Evolutionary conservation across 2,113 vertebrate genomes (phyloP).

Genomic region (Fulmarus glacialis): DNA sequence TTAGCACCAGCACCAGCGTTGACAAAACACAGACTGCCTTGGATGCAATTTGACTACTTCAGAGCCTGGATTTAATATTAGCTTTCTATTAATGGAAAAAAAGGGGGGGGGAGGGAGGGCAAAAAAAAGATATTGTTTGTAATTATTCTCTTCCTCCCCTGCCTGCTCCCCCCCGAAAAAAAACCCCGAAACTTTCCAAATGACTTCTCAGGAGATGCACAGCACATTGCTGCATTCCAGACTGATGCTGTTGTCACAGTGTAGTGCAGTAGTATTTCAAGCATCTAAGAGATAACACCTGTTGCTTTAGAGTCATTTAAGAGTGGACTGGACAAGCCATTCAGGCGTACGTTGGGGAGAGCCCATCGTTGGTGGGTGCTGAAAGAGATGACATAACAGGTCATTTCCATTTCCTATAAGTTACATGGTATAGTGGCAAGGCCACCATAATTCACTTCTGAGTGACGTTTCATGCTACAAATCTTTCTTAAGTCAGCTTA

Average conservation of each 20-base stretch:
- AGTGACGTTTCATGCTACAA: background rate
- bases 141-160: background rate
- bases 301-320: background rate
- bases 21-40: slow-evolving; percentile 3
- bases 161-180: too few relatives aligned
- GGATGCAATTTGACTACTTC: background rate
- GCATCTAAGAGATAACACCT: background rate
- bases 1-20: background rate
- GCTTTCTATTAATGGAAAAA: background rate
- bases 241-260: background rate
- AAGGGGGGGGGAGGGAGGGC: background rate
- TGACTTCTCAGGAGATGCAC: background rate
- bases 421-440: background rate
- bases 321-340: background rate
- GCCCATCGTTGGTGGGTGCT: background rate
- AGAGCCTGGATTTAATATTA: background rate
- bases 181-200: background rate
- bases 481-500: background rate
- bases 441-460: background rate
- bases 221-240: background rate
- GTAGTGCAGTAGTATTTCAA: background rate
- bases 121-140: background rate
- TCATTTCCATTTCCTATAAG: background rate
- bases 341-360: rapidly evolving
- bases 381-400: background rate